Evolutionary conservation across 2,113 vertebrate genomes (phyloP), one percentile per base, ranked within the genome.

Genomic region (Vicugna pacos): DNA sequence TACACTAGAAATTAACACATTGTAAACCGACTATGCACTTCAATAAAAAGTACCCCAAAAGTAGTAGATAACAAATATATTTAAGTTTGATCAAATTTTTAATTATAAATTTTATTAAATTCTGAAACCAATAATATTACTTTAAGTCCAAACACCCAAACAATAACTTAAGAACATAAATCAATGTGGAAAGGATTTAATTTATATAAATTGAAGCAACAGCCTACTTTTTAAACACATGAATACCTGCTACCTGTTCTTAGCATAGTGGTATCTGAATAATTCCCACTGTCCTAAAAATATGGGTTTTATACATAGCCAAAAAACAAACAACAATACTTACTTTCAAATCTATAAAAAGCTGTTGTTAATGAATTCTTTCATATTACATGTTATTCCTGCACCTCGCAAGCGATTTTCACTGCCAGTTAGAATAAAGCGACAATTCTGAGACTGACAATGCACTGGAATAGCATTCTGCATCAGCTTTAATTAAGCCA

Each of bases 401-500:
- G 7, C 24, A 60, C 8, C n/a, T 91, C 56, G 85, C 19, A 89
- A 56, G 56, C 91, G n/a, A 81, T 75, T 86, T 89, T 50, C 10
- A 62, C 30, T 76, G 30, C 76, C 56, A 54, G 19, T 77, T 93
- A 90, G 32, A 94, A 92, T 67, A 87, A 94, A 93, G 48, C 62
- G 38, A 64, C 46, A 83, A 22, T 94, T 85, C 52, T 0, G n/a
- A 94, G 62, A 73, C 6, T 67, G 81, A 84, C 54, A 77, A 42
- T 28, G 24, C 65, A 70, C 24, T 69, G 35, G 38, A 88, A 93
- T 46, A 89, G 30, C 77, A 48, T 85, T 85, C 73, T 87, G 22
- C 54, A 20, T 95, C 89, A 52, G 69, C 48, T 97, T 97, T 96
- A 96, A 97, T 95, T 88, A 96, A 94, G 35, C 56, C 73, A 92